phyloP scores from a whole-genome alignment of 2,113 vertebrate species.

The Notarius lentiginosus region DNA sequence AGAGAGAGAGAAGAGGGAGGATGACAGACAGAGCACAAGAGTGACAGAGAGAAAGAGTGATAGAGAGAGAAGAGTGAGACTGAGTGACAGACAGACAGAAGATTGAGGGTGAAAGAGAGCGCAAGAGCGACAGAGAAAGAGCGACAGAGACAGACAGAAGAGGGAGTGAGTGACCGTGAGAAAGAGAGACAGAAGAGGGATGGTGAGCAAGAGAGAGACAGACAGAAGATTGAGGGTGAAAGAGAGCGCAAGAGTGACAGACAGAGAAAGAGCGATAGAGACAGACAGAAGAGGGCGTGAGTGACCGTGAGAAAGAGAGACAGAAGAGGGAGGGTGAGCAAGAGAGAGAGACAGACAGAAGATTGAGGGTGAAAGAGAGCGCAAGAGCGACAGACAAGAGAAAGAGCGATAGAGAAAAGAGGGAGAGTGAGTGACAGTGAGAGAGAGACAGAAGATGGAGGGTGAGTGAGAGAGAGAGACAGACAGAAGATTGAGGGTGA shows the following conservation, averaged over 20 bases:
- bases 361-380: background rate
- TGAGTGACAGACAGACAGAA: background rate
- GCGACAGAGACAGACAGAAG: background rate
- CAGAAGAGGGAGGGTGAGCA: too few species aligned
- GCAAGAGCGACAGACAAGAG: slow-evolving; percentile 41
- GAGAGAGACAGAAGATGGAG: background rate
- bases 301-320: background rate
- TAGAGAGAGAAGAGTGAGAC: background rate
- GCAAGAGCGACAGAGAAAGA: slow-evolving; percentile 19
- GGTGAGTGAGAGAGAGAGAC: background rate
- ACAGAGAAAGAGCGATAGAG: slow-evolving; percentile 36
- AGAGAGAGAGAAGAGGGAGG: background rate
- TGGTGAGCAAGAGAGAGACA: too few species aligned
- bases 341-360: background rate
- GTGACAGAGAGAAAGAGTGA: background rate
- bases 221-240: too few species aligned
- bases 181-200: background rate
- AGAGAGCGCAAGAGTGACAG: slow-evolving; percentile 24
- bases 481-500: slow-evolving; percentile 25
- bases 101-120: background rate
- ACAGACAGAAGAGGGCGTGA: slow-evolving; percentile 43
- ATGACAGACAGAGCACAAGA: slow-evolving; percentile 29
- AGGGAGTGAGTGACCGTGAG: background rate
- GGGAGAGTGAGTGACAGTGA: background rate
- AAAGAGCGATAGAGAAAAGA: slow-evolving; percentile 1